phyloP scores from a whole-genome alignment of 1,140 invertebrate genomes.

The Sycobia sp. region DNA sequence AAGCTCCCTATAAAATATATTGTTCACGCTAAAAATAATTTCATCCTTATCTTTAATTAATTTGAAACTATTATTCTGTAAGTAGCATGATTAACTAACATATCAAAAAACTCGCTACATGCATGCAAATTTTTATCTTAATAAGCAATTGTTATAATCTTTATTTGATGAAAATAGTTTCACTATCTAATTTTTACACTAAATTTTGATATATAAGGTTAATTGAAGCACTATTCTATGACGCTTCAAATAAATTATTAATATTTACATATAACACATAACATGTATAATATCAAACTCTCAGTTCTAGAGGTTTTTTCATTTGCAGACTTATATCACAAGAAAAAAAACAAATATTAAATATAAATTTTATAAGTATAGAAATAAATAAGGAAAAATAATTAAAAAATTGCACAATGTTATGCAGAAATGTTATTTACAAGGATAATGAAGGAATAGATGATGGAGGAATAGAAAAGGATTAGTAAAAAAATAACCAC shows the following conservation, averaged over 20 bases:
- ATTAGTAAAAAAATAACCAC: conserved; percentile 5
- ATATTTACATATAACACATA: too few relatives aligned
- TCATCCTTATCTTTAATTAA: too few relatives aligned
- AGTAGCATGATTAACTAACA: too few relatives aligned
- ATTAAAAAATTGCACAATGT: background rate
- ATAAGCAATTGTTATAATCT: background rate
- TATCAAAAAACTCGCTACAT: too few relatives aligned
- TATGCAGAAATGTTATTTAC: conserved; percentile 1
- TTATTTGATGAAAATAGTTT: too few relatives aligned
- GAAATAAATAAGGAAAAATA: background rate
- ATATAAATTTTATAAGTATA: conserved; percentile 1
- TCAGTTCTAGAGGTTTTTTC: conserved; percentile 18
- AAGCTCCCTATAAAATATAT: conserved; percentile 51
- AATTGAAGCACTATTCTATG: too few relatives aligned
- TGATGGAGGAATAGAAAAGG: background rate
- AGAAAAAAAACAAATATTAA: background rate
- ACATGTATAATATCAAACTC: background rate
- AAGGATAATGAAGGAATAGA: background rate
- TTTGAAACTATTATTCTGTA: too few relatives aligned
- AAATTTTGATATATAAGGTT: too few relatives aligned
- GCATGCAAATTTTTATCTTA: conserved; percentile 9
- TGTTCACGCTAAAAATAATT: conserved; percentile 40
- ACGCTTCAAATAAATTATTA: too few relatives aligned
- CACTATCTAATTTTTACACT: too few relatives aligned
- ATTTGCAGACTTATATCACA: background rate